Evolutionary conservation across 2,888 invertebrate genomes (phyloP), one percentile per base, ranked within the genome.

Genomic region (Chymomyza fuscimana): DNA sequence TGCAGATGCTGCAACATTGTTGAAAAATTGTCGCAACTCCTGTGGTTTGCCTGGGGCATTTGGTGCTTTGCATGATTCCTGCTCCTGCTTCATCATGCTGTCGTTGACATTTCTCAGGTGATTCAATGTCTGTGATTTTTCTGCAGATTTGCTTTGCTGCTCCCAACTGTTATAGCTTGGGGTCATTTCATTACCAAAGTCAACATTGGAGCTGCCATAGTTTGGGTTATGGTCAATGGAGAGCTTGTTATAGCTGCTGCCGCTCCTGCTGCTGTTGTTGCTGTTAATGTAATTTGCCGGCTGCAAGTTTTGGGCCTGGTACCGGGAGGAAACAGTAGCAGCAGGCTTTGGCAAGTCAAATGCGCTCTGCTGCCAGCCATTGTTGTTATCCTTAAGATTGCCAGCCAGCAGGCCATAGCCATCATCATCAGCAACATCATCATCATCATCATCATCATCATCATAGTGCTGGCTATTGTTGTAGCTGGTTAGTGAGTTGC

Each of bases 161-260:
- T 59, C 56, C 64, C 19, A 25, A 6, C n/a, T 54, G 67, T 22
- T 61, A 51, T 56, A 29, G 56, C n/a, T 29, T 64, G 66, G 74
- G 80, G 89, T 79, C 75, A 80, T 81, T 87, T 84, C 80, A 84
- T 85, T 85, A 89, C 76, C 73, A 82, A 77, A 86, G 87, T 86
- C 87, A 86, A 85, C 89, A 87, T 63, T 70, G 74, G 71, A 76
- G 73, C 73, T 67, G 63, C 56, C 46, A 32, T 54, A 56, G 40
- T 1, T 36, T 59, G n/a, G 29, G 29, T 58, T 25, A 12, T 58
- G 52, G 52, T 19, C 52, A 54, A 54, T 19, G 52, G 52, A 19
- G 16, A 54, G 52, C 52, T 19, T 54, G 7, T 19, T 16, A 19
- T 54, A 15, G 52, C 5, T n/a, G 66, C 2, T 19, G 19, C 19